Conservation (phyloP, 2,888 invertebrate genomes). For the Physocephala rufipes region DNA sequence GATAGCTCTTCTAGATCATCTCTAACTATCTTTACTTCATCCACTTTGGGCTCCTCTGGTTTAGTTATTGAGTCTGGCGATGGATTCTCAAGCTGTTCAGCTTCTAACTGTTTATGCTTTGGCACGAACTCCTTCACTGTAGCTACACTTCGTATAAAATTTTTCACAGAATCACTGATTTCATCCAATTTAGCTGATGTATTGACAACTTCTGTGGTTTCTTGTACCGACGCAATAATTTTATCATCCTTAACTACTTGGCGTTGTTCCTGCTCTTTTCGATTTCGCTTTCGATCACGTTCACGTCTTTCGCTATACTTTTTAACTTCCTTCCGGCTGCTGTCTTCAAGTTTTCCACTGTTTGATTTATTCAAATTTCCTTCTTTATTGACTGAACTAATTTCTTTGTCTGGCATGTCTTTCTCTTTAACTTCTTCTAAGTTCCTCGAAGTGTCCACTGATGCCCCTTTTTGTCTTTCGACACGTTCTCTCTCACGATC, state of each 20-base stretch:
- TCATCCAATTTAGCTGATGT: conserved; percentile 36
- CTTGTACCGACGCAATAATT: background rate
- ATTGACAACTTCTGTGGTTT: conserved; percentile 1
- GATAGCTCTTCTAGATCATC: conserved; percentile 29
- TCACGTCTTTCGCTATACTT: conserved; percentile 55
- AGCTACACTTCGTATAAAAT: conserved; percentile 51
- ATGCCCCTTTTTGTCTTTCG: conserved; percentile 41
- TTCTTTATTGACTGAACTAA: conserved; percentile 35
- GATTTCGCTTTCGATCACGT: conserved; percentile 45
- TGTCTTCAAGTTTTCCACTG: conserved; percentile 42
- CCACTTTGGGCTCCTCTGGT: conserved; percentile 27
- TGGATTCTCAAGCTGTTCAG: conserved; percentile 24
- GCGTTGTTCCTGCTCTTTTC: conserved; percentile 29
- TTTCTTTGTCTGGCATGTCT: background rate
- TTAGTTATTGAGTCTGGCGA: conserved; percentile 10
- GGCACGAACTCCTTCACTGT: conserved; percentile 49
- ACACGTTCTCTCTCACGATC: conserved; percentile 47
- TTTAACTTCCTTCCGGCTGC: conserved; percentile 51
- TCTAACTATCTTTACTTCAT: conserved; percentile 20
- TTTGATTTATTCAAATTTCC: conserved; percentile 39
- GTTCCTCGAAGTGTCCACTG: conserved; percentile 28
- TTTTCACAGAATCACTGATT: conserved; percentile 49
- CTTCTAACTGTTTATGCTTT: conserved; percentile 44
- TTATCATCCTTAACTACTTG: background rate
- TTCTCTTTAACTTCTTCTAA: background rate